Conservation (phyloP, 2,888 invertebrate genomes). For the Rhyacophila evoluta region DNA sequence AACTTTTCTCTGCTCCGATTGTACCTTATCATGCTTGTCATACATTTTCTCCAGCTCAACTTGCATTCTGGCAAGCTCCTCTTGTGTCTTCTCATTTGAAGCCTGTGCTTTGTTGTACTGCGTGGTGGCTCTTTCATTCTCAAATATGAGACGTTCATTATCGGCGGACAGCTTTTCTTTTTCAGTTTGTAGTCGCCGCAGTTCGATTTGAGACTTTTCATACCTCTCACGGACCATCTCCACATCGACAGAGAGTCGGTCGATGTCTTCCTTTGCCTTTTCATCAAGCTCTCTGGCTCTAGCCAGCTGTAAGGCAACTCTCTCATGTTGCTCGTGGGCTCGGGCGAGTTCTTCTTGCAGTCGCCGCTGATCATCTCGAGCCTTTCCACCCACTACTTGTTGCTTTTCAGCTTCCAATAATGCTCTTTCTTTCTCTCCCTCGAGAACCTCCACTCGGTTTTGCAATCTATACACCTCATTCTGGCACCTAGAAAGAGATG, state of each 20-base stretch:
- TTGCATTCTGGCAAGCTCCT: slow-evolving; percentile 88
- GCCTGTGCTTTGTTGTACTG: slow-evolving; percentile 88
- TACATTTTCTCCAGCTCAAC: slow-evolving; percentile 91
- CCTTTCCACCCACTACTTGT: slow-evolving; percentile 81
- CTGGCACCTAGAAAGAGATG: slow-evolving; percentile 76
- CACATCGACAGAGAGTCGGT: slow-evolving; percentile 81
- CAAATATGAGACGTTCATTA: slow-evolving; percentile 86
- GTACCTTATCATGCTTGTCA: slow-evolving; percentile 89
- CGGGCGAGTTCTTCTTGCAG: slow-evolving; percentile 88
- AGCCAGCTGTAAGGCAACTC: slow-evolving; percentile 85
- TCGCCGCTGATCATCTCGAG: slow-evolving; percentile 87
- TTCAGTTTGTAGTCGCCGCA: slow-evolving; percentile 84
- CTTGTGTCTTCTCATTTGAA: slow-evolving; percentile 88
- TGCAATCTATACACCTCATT: slow-evolving; percentile 91
- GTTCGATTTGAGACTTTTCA: slow-evolving; percentile 88
- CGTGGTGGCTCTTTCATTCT: slow-evolving; percentile 87
- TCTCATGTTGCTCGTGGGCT: slow-evolving; percentile 89
- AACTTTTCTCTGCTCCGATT: slow-evolving; percentile 83
- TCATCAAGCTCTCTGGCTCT: slow-evolving; percentile 92
- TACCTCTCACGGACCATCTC: slow-evolving; percentile 91
- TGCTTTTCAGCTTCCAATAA: slow-evolving; percentile 90
- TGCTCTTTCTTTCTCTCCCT: slow-evolving; percentile 88
- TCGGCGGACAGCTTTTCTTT: slow-evolving; percentile 89
- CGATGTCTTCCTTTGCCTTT: slow-evolving; percentile 87
- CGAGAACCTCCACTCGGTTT: slow-evolving; percentile 87